Evolutionary conservation across 1,140 invertebrate genomes (phyloP), one percentile per base, ranked within the genome.

Genomic region (Reticulitermes speratus): DNA sequence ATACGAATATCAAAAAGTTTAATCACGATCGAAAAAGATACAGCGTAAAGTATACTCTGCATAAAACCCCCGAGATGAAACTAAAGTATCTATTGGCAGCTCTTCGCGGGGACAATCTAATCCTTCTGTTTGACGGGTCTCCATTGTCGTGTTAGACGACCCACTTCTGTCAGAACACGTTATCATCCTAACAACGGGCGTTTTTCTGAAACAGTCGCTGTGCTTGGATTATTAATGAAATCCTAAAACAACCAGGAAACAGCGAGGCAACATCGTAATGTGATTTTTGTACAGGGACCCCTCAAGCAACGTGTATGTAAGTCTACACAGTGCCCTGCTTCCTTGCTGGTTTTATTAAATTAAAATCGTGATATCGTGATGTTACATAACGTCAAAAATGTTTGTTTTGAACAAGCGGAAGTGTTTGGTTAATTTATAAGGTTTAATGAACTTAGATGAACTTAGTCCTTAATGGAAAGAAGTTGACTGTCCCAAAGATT

Each of bases 241-340:
- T 75, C 25, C 65, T 30, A 75, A 75, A 75, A 75, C n/a, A 75
- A 75, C n/a, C 65, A 75, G 65, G 25, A 30, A 75, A 75, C 65
- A 30, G 8, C 8, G 25, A 2, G 9, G n/a, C n/a, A 65, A 7
- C 59, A 30, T 75, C 65, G n/a, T 75, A 75, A 75, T 75, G n/a
- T 75, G 65, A 30, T 30, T 30, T 75, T 75, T 25, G 12, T 7
- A 25, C 65, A 65, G 52, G 52, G 65, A 75, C 65, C 9, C 65
- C 25, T 30, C n/a, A n/a, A 75, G 6, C n/a, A 30, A 75, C 65
- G 3, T 75, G 9, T 75, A 30, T 16, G 25, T 75, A 1, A 75
- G 65, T 25, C 65, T 19, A n/a, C 21, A n/a, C 16, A 5, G 19
- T 65, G 1, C 6, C 1, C 12, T 11, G 7, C 25, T 75, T 75